Base-by-base conservation (phyloP, 2,797 vertebrate species). In the Rhinogobio ventralis region DNA sequence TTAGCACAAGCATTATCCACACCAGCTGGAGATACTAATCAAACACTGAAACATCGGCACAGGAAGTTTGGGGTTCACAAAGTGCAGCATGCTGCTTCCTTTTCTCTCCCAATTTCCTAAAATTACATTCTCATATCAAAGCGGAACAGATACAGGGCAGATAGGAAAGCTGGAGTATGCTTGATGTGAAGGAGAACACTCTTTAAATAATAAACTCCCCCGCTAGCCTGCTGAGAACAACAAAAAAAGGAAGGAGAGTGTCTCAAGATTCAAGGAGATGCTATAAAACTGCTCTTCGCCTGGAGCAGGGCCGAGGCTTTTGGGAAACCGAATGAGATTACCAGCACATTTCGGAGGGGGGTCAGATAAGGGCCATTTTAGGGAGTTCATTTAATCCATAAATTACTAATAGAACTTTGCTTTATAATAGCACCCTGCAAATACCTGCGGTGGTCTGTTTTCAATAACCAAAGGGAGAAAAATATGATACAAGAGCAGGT, bases 141-240 rank as follows among this genome's bases (percentile, higher is more conserved):
- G 88, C 82, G 69, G 71, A 84, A 84, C 71, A 83, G 89, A 91
- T 89, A 89, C 51, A 76, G 73, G 86, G 77, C 75, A 87, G 89
- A 91, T 88, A 89, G 80, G 79, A 85, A 84, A 75, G 79, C 86
- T 72, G 66, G 76, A 79, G 83, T 57, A 89, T 88, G 69, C 85
- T 89, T 87, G 81, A 88, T 89, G 89, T 87, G 81, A 83, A 90
- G 86, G 88, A 89, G 88, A 90, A 87, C 68, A 85, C 87, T 86
- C 83, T 89, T 90, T 87, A 86, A 90, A 89, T 87, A 89, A 90
- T 89, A 89, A 89, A 91, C 89, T 89, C 87, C 87, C 84, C 88
- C 51, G 67, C 79, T 64, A 69, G 81, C 79, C 55, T 46, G 75
- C 85, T 88, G 78, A 80, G 80, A 51, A 75, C 17, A 76, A 77